Conservation (phyloP, 1,140 invertebrate species). For the Drosophila guanche region DNA sequence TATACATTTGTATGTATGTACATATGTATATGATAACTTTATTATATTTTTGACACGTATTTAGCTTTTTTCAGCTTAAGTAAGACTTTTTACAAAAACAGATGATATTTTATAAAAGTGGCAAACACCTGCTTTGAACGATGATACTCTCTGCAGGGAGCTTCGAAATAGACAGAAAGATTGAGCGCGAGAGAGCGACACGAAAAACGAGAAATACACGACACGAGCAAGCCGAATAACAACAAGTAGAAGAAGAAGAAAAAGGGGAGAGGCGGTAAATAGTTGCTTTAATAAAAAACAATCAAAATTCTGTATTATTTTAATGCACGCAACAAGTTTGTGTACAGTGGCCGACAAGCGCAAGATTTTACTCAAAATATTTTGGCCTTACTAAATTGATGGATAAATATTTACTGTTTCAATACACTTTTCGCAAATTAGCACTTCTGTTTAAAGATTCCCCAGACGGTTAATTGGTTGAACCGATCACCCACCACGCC, state of each 20-base stretch:
- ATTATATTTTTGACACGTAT: too few relatives aligned
- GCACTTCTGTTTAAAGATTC: slow-evolving; percentile 32
- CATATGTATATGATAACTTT: too few relatives aligned
- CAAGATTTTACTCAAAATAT: background rate
- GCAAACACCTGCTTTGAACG: slow-evolving; percentile 4
- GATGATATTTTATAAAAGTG: too few relatives aligned
- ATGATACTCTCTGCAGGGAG: too few relatives aligned
- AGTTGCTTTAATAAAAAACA: slow-evolving; percentile 49
- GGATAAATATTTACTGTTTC: slow-evolving; percentile 30
- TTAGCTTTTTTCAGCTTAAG: slow-evolving; percentile 4
- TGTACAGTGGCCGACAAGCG: slow-evolving; percentile 24
- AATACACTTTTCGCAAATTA: slow-evolving; percentile 32
- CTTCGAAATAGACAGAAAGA: slow-evolving; percentile 34
- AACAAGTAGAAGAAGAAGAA: slow-evolving; percentile 23
- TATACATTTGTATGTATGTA: too few relatives aligned
- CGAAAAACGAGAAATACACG: slow-evolving; percentile 39
- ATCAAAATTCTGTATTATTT: slow-evolving; percentile 23
- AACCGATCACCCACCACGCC: slow-evolving; percentile 20
- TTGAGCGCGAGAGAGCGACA: slow-evolving; percentile 33
- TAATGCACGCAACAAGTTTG: slow-evolving; percentile 10
- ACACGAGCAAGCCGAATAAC: slow-evolving; percentile 5
- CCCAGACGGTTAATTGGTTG: slow-evolving; percentile 35
- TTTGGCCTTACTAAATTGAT: slow-evolving; percentile 11
- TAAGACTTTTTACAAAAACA: too few relatives aligned
- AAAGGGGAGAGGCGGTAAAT: slow-evolving; percentile 7